Conservation (phyloP, 2,888 invertebrate species). For the Heteropelma amictum region DNA sequence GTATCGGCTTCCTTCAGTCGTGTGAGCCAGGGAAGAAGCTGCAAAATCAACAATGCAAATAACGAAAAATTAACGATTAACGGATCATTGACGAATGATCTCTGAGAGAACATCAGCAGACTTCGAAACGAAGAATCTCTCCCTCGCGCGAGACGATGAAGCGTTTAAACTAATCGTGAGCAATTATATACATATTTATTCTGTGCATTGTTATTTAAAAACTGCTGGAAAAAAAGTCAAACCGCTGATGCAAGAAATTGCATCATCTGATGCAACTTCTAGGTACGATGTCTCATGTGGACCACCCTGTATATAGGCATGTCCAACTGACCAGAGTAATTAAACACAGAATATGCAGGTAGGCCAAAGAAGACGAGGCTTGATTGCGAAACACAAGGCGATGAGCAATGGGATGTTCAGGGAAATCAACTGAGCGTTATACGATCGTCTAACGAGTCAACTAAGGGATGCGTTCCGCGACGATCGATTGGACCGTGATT, state of each 20-base stretch:
- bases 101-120: no score
- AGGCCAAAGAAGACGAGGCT: slow-evolving; percentile 5
- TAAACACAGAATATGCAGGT: slow-evolving; percentile 13
- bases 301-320: no score
- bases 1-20: slow-evolving; percentile 66
- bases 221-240: no score
- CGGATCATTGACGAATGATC: slow-evolving; percentile 9
- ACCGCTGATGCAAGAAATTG: no score
- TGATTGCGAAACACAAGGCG: slow-evolving; percentile 42
- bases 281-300: no score
- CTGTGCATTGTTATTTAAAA: no score
- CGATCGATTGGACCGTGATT: slow-evolving; percentile 55
- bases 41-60: slow-evolving; percentile 6
- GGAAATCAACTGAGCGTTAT: slow-evolving; percentile 41
- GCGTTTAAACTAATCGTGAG: no score
- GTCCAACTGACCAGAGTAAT: slow-evolving; percentile 30
- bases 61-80: slow-evolving; percentile 4
- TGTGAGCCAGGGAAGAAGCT: slow-evolving; percentile 65
- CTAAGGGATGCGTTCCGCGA: slow-evolving; percentile 43
- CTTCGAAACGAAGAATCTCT: no score
- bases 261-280: no score
- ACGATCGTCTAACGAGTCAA: slow-evolving; percentile 50
- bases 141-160: no score
- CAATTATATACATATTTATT: no score
- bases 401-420: neutral